These are phyloP conservation scores for Nezara viridula DNA, from an alignment of 2,888 invertebrate genomes.

Conservation along the genomic window DNA sequence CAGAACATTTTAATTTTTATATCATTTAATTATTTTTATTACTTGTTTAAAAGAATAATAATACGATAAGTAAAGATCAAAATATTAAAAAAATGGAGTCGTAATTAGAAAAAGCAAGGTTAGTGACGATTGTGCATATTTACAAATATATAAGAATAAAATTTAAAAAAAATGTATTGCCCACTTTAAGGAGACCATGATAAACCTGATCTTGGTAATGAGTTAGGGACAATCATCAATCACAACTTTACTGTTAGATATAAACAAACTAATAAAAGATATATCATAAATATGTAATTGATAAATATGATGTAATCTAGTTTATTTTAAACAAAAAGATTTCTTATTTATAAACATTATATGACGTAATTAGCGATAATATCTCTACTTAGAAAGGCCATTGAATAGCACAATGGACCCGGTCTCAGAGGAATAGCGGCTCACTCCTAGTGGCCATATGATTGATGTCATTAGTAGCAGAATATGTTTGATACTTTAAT, in stretches of 20 bases:
- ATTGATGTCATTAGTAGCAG: not conserved
- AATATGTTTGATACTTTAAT: not conserved
- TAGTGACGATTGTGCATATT: too few species aligned
- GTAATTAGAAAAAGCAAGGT: too few species aligned
- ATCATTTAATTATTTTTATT: too few species aligned
- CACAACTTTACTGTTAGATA: not conserved
- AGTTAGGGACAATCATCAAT: not conserved
- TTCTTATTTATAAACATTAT: slow-evolving; percentile 21
- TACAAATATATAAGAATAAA: too few species aligned
- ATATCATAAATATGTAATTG: not conserved
- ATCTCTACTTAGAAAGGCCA: slow-evolving; percentile 21
- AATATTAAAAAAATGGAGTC: too few species aligned
- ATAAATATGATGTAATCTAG: not conserved
- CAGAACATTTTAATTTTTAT: too few species aligned
- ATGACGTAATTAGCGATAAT: slow-evolving; percentile 25
- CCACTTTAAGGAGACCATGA: too few species aligned
- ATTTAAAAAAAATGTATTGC: too few species aligned
- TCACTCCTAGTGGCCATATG: not conserved
- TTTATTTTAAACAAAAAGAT: slow-evolving; percentile 30
- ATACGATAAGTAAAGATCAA: too few species aligned
- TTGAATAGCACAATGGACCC: slow-evolving; percentile 25
- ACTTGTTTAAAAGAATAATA: too few species aligned
- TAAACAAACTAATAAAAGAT: not conserved
- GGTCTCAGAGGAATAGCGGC: not conserved
- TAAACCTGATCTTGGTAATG: too few species aligned